A percentile compares a stretch with the other conserved stretches of the same genome.
Evolutionary conservation across 2,113 vertebrate genomes (phyloP).

Genomic region (Ancistrus triradiatus): DNA sequence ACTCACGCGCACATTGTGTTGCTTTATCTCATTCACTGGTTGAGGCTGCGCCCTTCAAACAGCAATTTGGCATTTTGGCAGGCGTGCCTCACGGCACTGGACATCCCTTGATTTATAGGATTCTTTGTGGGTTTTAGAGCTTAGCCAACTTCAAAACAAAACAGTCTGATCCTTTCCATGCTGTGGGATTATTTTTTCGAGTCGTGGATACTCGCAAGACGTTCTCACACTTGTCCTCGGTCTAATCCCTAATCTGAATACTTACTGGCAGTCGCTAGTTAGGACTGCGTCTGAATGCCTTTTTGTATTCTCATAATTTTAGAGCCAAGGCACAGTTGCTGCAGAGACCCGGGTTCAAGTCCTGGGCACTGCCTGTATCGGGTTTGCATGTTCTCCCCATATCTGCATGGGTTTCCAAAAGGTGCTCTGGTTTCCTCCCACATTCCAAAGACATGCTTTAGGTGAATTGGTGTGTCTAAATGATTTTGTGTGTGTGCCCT

Average conservation of each 20-base stretch:
- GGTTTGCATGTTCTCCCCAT: too few relatives aligned
- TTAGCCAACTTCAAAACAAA: slow-evolving; percentile 9
- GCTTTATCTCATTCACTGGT: slow-evolving; percentile 63
- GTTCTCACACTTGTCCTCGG: neutral
- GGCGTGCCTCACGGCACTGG: neutral
- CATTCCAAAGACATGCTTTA: too few relatives aligned
- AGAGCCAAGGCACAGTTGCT: too few relatives aligned
- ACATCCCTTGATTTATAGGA: slow-evolving; percentile 13
- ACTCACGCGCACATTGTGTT: slow-evolving; percentile 70
- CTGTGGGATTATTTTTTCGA: neutral
- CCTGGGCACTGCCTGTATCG: too few relatives aligned
- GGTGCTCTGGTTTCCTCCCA: too few relatives aligned
- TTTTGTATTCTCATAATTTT: too few relatives aligned
- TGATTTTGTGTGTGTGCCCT: too few relatives aligned
- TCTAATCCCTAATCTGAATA: neutral
- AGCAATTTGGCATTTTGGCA: slow-evolving; percentile 30
- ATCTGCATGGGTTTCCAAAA: too few relatives aligned
- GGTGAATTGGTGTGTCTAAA: too few relatives aligned
- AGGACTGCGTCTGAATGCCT: too few relatives aligned
- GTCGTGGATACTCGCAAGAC: neutral
- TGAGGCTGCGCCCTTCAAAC: slow-evolving; percentile 33
- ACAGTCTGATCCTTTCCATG: neutral
- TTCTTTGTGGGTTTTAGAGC: neutral
- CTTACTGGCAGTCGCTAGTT: too few relatives aligned
- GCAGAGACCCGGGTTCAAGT: too few relatives aligned